Evolutionary conservation across 2,113 vertebrate species (phyloP).

Genomic region (Urocitellus parryii): DNA sequence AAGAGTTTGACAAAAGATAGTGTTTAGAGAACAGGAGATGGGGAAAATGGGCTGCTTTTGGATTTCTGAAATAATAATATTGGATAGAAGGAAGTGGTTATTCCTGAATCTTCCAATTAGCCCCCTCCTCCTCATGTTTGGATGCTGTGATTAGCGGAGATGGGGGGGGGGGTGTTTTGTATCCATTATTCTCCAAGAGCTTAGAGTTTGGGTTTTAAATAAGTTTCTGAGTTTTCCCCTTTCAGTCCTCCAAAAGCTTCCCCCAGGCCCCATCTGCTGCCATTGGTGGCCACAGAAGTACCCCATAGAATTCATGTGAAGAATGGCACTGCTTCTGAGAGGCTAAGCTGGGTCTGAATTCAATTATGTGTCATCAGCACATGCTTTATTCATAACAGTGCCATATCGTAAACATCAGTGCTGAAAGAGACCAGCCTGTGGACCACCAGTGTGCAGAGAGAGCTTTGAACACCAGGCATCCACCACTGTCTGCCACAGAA

Average conservation of each 20-base stretch:
- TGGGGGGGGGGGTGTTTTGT: not conserved
- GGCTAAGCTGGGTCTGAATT: conserved; percentile 57
- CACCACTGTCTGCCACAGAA: not conserved
- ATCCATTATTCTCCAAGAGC: conserved; percentile 42
- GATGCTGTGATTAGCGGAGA: conserved; percentile 27
- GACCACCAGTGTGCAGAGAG: conserved; percentile 57
- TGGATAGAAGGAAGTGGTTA: not conserved
- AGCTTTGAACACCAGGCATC: not conserved
- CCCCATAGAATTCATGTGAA: not conserved
- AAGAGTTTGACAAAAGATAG: not conserved
- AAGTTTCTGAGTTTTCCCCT: conserved; percentile 15
- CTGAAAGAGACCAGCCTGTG: conserved; percentile 24
- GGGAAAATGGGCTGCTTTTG: not conserved
- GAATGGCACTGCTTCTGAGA: conserved; percentile 53
- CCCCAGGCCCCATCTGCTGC: not conserved
- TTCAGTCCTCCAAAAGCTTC: not conserved
- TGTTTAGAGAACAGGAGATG: not conserved
- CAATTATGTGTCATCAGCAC: conserved; percentile 66
- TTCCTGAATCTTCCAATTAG: conserved; percentile 45
- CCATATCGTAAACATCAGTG: conserved; percentile 50
- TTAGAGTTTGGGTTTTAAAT: conserved; percentile 2
- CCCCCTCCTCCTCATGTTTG: not conserved
- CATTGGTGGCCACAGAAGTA: not conserved
- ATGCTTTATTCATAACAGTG: conserved; percentile 55
- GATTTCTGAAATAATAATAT: conserved; percentile 43